Base-by-base conservation (phyloP, 2,797 vertebrate species). In the Girardinus metallicus region DNA sequence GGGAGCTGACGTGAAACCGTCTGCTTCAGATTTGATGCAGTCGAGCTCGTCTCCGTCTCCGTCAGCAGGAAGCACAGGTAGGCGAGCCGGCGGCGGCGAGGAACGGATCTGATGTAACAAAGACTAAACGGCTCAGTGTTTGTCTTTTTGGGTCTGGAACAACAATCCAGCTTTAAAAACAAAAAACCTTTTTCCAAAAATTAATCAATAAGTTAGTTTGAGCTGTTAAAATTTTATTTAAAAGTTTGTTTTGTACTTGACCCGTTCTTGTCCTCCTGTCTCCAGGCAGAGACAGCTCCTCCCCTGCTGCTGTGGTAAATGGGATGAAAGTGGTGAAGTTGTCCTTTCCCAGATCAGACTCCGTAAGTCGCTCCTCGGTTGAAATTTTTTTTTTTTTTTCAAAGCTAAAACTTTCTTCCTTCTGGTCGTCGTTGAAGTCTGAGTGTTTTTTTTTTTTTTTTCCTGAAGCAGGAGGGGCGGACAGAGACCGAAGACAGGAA, bases 251-350 rank as follows among this genome's bases (percentile, higher is more conserved):
- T 51, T 0, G 18, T 51, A 21, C 47, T 7, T 1, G 7, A 53
- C 1, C 10, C 12, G 11, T 29, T 15, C 13, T 29, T n/a, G 10
- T 29, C 26, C 64, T 68, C 23, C 1, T 68, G 18, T 26, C 47
- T 66, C 6, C 11, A 91, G 91, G 82, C 80, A 79, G 81, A n/a
- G 86, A 89, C 43, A 74, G 74, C 53, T 85, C 87, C 4, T 90
- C 90, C 2, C 83, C 90, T 0, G 80, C 73, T 0, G 39, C 75
- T 3, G 12, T 80, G 34, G 12, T 86, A 34, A 94, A 93, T 12
- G 92, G 92, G 34, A 90, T 90, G 83, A 92, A 92, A 75, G 73
- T 88, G 1, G 86, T 91, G 2, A 88, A 84, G 31, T 60, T 84
- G 1, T 82, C 80, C 0, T 34, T 82, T 55, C 79, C 80, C 3